Evolutionary conservation across 2,113 vertebrate genomes (phyloP).

Genomic region (Rousettus leschenaultii): DNA sequence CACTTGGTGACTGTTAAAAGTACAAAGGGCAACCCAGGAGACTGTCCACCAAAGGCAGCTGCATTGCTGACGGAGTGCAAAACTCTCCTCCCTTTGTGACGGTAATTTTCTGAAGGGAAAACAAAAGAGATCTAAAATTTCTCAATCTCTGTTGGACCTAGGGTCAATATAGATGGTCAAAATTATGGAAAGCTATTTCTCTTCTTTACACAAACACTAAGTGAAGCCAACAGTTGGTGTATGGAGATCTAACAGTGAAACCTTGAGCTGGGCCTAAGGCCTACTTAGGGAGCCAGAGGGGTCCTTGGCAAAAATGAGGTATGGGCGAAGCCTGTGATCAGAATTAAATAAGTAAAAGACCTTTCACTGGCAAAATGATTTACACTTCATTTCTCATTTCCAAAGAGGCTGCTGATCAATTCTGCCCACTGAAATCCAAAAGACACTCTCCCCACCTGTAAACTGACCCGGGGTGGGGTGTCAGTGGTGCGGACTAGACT

Average conservation of each 20-base stretch:
- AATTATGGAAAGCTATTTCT: constrained; percentile 32
- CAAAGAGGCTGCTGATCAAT: constrained; percentile 27
- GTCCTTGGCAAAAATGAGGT: neutral
- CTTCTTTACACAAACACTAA: constrained; percentile 18
- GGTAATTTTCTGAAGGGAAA: neutral
- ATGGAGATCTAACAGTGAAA: neutral
- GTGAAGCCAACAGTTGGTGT: neutral
- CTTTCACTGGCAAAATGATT: neutral
- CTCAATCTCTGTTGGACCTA: neutral
- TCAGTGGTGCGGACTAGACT: neutral
- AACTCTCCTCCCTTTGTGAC: neutral
- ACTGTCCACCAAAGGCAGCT: neutral
- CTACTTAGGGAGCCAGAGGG: neutral
- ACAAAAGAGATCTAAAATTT: accelerated
- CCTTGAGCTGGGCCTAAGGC: neutral
- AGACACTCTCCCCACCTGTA: constrained; percentile 16
- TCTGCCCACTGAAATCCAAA: neutral
- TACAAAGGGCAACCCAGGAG: constrained; percentile 26
- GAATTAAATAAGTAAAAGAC: neutral
- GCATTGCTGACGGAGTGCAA: accelerated
- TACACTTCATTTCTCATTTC: neutral
- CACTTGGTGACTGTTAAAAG: neutral
- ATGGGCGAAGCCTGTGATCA: neutral
- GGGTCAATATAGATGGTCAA: neutral
- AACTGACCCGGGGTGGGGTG: neutral